Evolutionary conservation across 1,140 invertebrate genomes (phyloP).

Genomic region (Holotrichia oblita): DNA sequence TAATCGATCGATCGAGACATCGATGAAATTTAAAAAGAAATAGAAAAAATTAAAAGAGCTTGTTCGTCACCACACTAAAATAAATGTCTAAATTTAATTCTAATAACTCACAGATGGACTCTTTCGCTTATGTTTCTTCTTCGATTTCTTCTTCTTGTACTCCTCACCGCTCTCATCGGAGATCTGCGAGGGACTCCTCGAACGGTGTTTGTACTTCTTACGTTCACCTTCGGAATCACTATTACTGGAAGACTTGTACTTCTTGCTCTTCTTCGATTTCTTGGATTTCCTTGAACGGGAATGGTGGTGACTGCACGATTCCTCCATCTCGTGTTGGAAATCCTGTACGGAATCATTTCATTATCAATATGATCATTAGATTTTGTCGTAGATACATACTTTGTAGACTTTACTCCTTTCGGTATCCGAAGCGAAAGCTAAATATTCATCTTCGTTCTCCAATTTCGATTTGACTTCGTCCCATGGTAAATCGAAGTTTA

Average conservation of each 20-base stretch:
- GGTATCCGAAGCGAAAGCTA: conserved; percentile 84
- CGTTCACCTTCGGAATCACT: conserved; percentile 56
- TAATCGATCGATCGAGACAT: not conserved
- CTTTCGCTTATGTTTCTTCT: conserved; percentile 59
- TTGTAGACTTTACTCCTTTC: conserved; percentile 89
- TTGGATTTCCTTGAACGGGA: conserved; percentile 85
- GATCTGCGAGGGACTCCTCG: conserved; percentile 47
- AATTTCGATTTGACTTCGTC: conserved; percentile 78
- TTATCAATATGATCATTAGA: not conserved
- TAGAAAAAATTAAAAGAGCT: not conserved
- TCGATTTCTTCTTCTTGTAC: conserved; percentile 58
- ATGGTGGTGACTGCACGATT: conserved; percentile 95
- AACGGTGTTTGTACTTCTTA: conserved; percentile 52
- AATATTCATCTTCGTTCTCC: conserved; percentile 76
- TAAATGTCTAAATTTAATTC: not conserved
- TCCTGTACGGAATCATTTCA: conserved; percentile 61
- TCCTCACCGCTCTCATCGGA: conserved; percentile 56
- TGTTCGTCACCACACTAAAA: not conserved
- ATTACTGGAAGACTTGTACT: conserved; percentile 61
- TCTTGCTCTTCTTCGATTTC: conserved; percentile 76
- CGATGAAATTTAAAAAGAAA: not conserved
- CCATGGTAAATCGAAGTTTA: conserved; percentile 83
- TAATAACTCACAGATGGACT: conserved; percentile 57
- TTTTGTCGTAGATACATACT: conserved; percentile 62
- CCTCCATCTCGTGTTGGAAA: conserved; percentile 88